A percentile compares a stretch with the other conserved stretches of the same genome.
Conservation (phyloP, 1,140 invertebrate species). For the Ladona fulva region DNA sequence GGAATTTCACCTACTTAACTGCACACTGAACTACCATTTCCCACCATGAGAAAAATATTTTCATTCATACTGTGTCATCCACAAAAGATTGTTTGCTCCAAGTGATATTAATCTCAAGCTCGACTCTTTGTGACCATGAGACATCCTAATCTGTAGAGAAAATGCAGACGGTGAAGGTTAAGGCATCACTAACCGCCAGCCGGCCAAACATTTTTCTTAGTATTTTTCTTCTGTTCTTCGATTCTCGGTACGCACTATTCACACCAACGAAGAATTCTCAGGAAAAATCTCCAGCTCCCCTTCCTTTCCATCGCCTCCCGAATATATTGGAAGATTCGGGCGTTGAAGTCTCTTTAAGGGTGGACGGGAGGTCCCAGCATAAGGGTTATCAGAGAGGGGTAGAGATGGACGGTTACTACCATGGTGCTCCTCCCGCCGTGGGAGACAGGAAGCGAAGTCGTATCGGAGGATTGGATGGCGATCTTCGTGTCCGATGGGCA, state of each 20-base stretch:
- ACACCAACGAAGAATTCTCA: background rate
- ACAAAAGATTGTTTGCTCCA: no score
- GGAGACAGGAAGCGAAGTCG: background rate
- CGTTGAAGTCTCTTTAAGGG: background rate
- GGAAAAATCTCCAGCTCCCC: background rate
- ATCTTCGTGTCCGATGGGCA: background rate
- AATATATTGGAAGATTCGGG: constrained; percentile 1
- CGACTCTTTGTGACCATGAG: no score
- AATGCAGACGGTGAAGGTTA: no score
- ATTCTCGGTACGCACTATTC: background rate
- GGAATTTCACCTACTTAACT: no score
- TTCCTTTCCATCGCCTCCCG: background rate
- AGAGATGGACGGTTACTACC: background rate
- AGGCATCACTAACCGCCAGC: no score
- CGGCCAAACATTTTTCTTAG: no score
- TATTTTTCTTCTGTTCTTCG: no score
- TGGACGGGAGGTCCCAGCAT: background rate
- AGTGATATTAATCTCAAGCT: no score
- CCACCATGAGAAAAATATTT: no score
- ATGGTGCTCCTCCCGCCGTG: background rate
- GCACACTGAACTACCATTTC: no score
- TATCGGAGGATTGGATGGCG: background rate
- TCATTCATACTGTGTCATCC: no score
- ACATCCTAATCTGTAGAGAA: no score
- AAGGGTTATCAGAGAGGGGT: background rate